Percentiles rank a stretch among this genome's conserved stretches.
Conservation (phyloP, 2,797 vertebrate genomes). For the Tokudaia tokunoshimensis region DNA sequence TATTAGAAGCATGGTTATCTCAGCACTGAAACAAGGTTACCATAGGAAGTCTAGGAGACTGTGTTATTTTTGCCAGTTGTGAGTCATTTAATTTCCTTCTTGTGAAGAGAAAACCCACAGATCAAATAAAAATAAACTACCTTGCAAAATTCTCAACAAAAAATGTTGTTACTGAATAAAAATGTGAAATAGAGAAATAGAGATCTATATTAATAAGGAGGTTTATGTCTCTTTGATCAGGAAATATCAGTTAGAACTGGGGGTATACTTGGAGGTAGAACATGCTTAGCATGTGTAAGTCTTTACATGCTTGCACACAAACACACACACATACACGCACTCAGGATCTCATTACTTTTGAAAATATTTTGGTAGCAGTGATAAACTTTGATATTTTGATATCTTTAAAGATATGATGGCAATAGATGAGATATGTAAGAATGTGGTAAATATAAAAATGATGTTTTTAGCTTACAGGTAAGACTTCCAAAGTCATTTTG, state of each 20-base stretch:
- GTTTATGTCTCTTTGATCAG: constrained; percentile 36
- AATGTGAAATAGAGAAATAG: background rate
- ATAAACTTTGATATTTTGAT: constrained; percentile 70
- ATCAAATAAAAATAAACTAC: constrained; percentile 21
- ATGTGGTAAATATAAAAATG: background rate
- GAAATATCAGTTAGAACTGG: background rate
- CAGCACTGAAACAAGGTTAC: background rate
- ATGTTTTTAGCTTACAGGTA: background rate
- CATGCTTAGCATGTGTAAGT: background rate
- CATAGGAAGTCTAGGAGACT: background rate
- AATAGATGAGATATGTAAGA: background rate
- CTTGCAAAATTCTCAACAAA: background rate
- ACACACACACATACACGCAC: background rate
- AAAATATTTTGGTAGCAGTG: constrained; percentile 77
- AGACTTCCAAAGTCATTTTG: background rate
- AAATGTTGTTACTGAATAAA: constrained; percentile 16
- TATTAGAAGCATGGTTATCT: constrained; percentile 9
- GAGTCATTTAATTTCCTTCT: background rate
- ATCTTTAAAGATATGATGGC: constrained; percentile 47
- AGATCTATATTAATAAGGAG: background rate
- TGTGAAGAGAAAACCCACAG: background rate
- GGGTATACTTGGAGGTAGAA: background rate
- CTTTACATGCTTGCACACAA: too few relatives aligned
- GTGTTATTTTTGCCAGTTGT: background rate
- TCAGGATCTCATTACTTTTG: constrained; percentile 36